phyloP scores from a whole-genome alignment of 2,797 vertebrate genomes.

The Avahi laniger region DNA sequence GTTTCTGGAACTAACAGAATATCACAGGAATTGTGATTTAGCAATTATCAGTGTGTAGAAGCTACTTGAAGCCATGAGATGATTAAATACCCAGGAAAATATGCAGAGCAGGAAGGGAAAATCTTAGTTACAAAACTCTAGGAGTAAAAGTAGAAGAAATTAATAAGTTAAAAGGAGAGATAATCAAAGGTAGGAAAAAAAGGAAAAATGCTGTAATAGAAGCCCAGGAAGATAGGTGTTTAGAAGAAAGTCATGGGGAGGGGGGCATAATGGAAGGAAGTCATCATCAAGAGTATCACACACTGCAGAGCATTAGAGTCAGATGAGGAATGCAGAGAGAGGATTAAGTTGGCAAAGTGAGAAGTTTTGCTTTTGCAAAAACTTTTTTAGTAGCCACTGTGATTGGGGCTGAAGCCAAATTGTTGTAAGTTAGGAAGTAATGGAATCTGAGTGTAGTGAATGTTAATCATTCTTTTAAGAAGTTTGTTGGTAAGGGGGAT shows the following conservation, averaged over 20 bases:
- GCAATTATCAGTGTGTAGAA: neutral
- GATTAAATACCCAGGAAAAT: neutral
- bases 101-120: neutral
- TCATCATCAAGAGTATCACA: neutral
- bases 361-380: neutral
- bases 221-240: neutral
- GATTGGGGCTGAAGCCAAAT: neutral
- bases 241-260: neutral
- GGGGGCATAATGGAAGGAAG: neutral
- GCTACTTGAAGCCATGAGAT: neutral
- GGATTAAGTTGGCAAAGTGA: neutral
- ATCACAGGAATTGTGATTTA: constrained; percentile 11
- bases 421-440: neutral
- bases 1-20: neutral
- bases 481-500: neutral
- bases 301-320: neutral
- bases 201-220: neutral
- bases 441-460: neutral
- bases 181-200: neutral
- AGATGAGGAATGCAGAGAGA: neutral
- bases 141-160: neutral
- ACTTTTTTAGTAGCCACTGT: neutral
- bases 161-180: neutral
- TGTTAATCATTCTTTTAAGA: neutral
- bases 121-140: neutral